Evolutionary conservation across 2,113 vertebrate genomes (phyloP).

Genomic region (Cranoglanis bouderius): DNA sequence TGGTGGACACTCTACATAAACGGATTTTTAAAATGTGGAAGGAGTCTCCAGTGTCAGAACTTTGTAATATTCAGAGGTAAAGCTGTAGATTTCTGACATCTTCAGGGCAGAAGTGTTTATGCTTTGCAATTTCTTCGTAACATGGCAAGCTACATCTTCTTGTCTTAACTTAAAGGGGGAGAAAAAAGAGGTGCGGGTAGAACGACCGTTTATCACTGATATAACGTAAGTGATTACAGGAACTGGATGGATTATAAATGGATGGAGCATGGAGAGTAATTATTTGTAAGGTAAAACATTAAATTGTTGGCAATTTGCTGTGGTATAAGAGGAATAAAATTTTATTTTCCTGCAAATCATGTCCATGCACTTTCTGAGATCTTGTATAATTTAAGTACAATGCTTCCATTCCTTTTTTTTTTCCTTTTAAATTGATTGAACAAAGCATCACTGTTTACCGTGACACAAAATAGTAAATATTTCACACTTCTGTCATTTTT

Average conservation of each 20-base stretch:
- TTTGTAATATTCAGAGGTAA: not conserved
- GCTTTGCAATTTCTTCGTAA: not conserved
- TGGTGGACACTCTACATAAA: not conserved
- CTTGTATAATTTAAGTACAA: not conserved
- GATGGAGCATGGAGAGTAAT: not conserved
- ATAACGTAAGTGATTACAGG: not conserved
- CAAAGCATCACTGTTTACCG: not conserved
- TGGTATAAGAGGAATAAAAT: not conserved
- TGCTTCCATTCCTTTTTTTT: not conserved
- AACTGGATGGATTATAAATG: not conserved
- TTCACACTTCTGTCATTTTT: not conserved
- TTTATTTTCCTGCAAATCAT: not conserved
- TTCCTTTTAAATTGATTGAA: not conserved
- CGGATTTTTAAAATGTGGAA: not conserved
- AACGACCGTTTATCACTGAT: not conserved
- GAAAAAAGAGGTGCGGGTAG: not conserved
- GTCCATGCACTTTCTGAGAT: not conserved
- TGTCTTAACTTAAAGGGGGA: not conserved
- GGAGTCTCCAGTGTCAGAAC: not conserved
- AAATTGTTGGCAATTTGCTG: not conserved
- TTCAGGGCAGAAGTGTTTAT: too few species aligned
- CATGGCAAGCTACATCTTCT: too few species aligned
- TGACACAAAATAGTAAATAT: not conserved
- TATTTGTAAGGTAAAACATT: not conserved
- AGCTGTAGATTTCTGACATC: too few species aligned